phyloP scores from a whole-genome alignment of 2,797 vertebrate genomes.

The Apogon talboti region DNA sequence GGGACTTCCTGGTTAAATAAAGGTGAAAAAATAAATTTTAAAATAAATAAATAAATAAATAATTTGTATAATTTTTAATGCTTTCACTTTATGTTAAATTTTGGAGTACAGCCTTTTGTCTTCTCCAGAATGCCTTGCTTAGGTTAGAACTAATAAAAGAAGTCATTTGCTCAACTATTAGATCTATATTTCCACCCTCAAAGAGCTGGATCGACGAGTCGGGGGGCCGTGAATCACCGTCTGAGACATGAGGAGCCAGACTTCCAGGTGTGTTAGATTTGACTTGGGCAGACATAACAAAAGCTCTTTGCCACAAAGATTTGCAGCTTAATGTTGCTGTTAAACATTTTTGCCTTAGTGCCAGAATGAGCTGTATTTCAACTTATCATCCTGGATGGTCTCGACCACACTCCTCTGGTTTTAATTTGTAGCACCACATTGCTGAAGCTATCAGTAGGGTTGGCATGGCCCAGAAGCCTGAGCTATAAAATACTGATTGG shows the following conservation, averaged over 20 bases:
- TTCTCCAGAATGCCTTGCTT: no score
- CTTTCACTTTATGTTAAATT: constrained; percentile 1
- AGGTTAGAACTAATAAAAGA: constrained; percentile 26
- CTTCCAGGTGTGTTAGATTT: constrained; percentile 66
- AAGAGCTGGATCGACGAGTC: constrained; percentile 12
- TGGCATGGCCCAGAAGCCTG: constrained; percentile 34
- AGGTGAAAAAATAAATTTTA: no score
- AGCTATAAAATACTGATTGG: constrained; percentile 43
- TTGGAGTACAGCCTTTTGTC: constrained; percentile 1
- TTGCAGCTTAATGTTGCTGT: constrained; percentile 60
- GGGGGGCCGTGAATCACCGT: constrained; percentile 52
- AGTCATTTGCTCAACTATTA: constrained; percentile 33
- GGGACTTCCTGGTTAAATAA: no score
- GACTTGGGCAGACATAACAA: constrained; percentile 64
- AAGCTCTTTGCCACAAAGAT: constrained; percentile 49
- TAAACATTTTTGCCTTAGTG: constrained; percentile 49
- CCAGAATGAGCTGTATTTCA: constrained; percentile 60
- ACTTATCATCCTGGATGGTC: constrained; percentile 38
- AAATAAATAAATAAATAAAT: no score
- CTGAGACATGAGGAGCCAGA: constrained; percentile 36
- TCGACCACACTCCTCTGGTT: constrained; percentile 54
- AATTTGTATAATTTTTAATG: neutral
- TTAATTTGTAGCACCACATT: constrained; percentile 53
- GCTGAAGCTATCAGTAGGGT: constrained; percentile 26
- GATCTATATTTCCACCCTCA: constrained; percentile 23